A percentile compares a stretch with the other conserved stretches of the same genome.
These are phyloP conservation scores for Tetragonisca angustula DNA, from an alignment of 2,888 invertebrate species.

Conservation along the genomic window DNA sequence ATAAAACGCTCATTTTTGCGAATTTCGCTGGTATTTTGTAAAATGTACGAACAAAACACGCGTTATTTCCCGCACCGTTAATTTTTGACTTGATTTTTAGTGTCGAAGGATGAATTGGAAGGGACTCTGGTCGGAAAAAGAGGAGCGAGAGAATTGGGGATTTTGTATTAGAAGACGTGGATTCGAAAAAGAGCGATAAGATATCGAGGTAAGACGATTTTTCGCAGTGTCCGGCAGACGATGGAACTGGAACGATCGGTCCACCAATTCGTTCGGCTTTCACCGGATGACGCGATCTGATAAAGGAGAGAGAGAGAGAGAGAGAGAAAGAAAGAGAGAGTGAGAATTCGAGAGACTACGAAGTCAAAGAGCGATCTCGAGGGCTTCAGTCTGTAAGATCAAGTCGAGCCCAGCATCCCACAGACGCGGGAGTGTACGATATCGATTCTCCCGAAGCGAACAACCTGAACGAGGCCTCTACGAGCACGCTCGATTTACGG, in stretches of 20 bases:
- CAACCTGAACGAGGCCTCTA: conserved; percentile 55
- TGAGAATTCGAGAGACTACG: conserved; percentile 55
- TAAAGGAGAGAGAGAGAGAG: conserved; percentile 35
- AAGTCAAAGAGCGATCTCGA: conserved; percentile 70
- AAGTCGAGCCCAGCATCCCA: conserved; percentile 57
- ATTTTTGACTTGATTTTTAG: background rate
- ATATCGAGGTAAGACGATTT: conserved; percentile 17
- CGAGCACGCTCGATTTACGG: conserved; percentile 71
- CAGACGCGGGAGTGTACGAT: conserved; percentile 54
- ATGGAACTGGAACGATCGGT: conserved; percentile 58
- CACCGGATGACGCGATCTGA: conserved; percentile 58
- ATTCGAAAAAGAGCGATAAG: background rate
- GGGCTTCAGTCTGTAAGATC: conserved; percentile 57
- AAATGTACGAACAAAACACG: background rate
- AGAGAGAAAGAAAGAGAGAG: background rate
- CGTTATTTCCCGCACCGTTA: background rate
- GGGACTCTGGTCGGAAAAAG: background rate
- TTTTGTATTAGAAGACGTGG: background rate
- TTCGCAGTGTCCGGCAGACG: conserved; percentile 4
- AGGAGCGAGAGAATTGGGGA: background rate
- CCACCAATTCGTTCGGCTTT: conserved; percentile 53
- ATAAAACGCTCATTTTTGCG: no score
- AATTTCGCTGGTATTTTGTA: no score
- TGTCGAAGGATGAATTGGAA: background rate
- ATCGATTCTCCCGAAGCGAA: conserved; percentile 70